Base-by-base conservation (phyloP, 2,888 invertebrate species). In the Dorcus hopei region DNA sequence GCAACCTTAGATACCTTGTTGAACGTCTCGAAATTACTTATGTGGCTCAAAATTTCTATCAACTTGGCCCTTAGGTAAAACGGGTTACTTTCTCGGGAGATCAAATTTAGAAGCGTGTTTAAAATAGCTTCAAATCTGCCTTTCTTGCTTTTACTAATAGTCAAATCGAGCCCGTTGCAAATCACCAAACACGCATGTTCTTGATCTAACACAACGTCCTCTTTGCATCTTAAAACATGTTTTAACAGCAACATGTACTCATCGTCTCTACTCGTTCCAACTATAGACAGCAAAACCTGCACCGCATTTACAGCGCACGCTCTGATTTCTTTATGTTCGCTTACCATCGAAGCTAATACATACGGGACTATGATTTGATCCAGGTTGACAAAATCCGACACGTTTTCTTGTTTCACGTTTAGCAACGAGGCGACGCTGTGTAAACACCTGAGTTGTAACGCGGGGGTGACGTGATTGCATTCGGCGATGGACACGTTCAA, bases 181-280 rank as follows among this genome's bases (percentile, higher is more conserved):
- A 91, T 71, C 16, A 86, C 79, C 41, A 88, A 77, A 0, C 84
- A 79, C 14, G 89, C 75, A 71, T 91, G 90, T 61, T 88, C 85
- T 40, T 82, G 77, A 68, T 91, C 91, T 61, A 88, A 73, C 33
- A 82, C 64, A 42, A 91, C 79, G 71, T 90, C 91, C 54, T 83
- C 78, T 59, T 78, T 78, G 45, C 83, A 81, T 3, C 70, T 64
- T n/a, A 76, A 58, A 1, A 87, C 61, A 67, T 83, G 80, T 56
- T 79, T 74, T 19, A 85, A 64, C 6, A 87, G 65, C 3, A 80
- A 72, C 16, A 79, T 72, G 62, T 83, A 82, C 8, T 79, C 72
- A 7, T 79, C 71, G 1, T 77, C 77, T 38, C 79, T 74, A 54
- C 78, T 72, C 19, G 48, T 11, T 42, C 41, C 39, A 9, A 16